A percentile compares a stretch with the other conserved stretches of the same genome.
phyloP scores from a whole-genome alignment of 1,140 invertebrate genomes.

The Polypedilum pembai region DNA sequence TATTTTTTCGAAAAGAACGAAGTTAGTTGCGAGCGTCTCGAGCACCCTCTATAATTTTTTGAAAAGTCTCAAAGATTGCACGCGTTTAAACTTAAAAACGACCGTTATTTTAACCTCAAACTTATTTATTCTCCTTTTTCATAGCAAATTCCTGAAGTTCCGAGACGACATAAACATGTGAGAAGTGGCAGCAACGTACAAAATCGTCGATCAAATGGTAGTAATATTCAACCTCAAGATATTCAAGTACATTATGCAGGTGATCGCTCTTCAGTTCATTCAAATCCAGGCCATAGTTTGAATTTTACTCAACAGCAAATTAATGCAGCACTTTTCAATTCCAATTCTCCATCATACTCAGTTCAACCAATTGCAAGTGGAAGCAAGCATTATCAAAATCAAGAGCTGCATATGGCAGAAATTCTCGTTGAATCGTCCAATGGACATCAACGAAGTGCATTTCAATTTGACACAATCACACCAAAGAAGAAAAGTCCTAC shows the following conservation, averaged over 20 bases:
- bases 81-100: not conserved
- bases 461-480: constrained; percentile 43
- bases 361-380: not conserved
- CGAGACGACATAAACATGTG: not conserved
- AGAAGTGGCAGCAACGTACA: not conserved
- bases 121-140: not conserved
- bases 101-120: not conserved
- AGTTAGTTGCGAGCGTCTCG: not conserved
- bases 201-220: constrained; percentile 4
- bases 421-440: constrained; percentile 39
- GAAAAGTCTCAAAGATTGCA: not conserved
- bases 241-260: not conserved
- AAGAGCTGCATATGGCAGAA: constrained; percentile 41
- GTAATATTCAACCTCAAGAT: not conserved
- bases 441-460: constrained; percentile 41
- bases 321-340: constrained; percentile 28
- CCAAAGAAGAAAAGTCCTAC: constrained; percentile 38
- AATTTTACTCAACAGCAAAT: constrained; percentile 30
- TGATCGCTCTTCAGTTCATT: constrained; percentile 5
- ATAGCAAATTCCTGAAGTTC: constrained; percentile 7
- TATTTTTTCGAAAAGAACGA: constrained; percentile 21
- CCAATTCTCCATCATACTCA: constrained; percentile 24
- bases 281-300: constrained; percentile 26
- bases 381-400: constrained; percentile 29
- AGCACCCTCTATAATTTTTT: not conserved